Base-by-base conservation (phyloP, 2,888 invertebrate genomes). In the Glaucopsyche alexis region DNA sequence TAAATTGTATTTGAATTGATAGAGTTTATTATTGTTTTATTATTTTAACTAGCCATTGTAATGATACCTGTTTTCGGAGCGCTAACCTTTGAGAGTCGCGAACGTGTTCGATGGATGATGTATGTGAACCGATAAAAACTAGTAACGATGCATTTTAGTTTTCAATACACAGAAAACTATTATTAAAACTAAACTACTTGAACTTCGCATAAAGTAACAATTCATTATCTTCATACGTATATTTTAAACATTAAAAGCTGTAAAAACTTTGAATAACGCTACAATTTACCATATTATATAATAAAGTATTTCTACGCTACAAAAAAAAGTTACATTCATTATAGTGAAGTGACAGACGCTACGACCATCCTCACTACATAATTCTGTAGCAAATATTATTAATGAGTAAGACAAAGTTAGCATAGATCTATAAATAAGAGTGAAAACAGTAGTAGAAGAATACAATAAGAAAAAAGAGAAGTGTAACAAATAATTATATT, bases 1-100 rank as follows among this genome's bases (percentile, higher is more conserved):
- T 89, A 88, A 88, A 89, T 88, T 88, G 87, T 88, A 84, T 83
- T 82, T 83, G 84, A 87, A 87, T 86, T 87, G 86, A 85, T 87
- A 84, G 82, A 73, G 55, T 72, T 64, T 65, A 70, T 74, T 73
- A 72, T 72, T 76, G 71, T 69, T 52, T 74, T 74, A 75, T 72
- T 72, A 70, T 74, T 74, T 76, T 71, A 73, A 72, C 60, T 49
- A 72, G 73, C 72, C 65, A 74, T 76, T 76, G 67, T 75, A 72
- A 71, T 71, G 64, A 71, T 72, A 67, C 72, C 67, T 52, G 55
- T 72, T 72, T 45, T 66, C 71, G 47, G 71, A 71, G 60, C 60
- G 71, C 71, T 60, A 64, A 60, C 45, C 71, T 60, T 71, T 45
- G 71, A 42, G 64, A 47, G 64, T 45, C 60, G 60, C 60, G 16